A percentile compares a stretch with the other conserved stretches of the same genome.
These are phyloP conservation scores for Herpetotheres cachinnans DNA, from an alignment of 2,113 vertebrate species.

Conservation along the genomic window DNA sequence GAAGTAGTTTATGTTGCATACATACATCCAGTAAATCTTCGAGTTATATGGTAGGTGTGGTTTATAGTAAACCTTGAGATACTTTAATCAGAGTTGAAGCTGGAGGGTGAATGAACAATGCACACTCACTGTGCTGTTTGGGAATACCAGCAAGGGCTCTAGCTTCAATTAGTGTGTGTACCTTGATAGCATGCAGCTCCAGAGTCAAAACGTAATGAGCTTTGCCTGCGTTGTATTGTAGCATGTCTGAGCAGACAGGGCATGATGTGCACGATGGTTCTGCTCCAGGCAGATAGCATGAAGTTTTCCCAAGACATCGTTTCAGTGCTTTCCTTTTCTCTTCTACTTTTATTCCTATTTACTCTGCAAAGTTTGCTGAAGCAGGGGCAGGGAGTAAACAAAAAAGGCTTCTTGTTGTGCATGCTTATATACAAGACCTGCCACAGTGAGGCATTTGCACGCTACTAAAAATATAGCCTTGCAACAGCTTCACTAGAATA, in stretches of 20 bases:
- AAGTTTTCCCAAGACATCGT: background rate
- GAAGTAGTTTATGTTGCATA: background rate
- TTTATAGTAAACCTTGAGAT: background rate
- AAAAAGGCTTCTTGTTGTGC: background rate
- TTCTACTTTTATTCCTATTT: background rate
- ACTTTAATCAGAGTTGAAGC: background rate
- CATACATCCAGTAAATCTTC: background rate
- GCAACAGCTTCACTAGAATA: background rate
- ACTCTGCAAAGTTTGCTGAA: background rate
- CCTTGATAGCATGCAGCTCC: background rate
- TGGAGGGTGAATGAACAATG: background rate
- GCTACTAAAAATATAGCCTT: background rate
- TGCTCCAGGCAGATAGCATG: background rate
- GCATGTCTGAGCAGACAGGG: accelerated
- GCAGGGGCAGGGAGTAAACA: background rate
- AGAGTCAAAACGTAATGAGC: background rate
- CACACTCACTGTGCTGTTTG: background rate
- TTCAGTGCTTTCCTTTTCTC: background rate
- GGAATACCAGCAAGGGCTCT: background rate
- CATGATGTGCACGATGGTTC: accelerated
- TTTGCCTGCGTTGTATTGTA: background rate
- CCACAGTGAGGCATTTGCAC: background rate
- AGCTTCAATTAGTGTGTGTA: accelerated
- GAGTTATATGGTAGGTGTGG: background rate
- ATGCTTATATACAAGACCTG: background rate